Evolutionary conservation across 1,140 invertebrate genomes (phyloP).

Genomic region (Patella vulgata): DNA sequence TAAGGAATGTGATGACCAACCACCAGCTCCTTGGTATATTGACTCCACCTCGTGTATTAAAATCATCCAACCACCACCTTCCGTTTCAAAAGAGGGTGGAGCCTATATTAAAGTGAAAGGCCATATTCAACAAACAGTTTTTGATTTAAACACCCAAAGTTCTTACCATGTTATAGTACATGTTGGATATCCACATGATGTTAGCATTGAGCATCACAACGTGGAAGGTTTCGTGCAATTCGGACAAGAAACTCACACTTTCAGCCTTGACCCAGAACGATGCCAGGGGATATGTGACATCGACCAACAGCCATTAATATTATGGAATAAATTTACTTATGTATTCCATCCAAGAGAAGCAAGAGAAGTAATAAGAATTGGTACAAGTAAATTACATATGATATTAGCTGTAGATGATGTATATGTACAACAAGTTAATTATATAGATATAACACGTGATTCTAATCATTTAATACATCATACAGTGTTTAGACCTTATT

Average conservation of each 20-base stretch:
- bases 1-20: conserved; percentile 7
- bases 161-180: conserved; percentile 17
- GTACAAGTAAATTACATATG: conserved; percentile 4
- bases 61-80: not conserved
- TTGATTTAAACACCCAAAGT: not conserved
- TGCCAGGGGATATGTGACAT: conserved; percentile 11
- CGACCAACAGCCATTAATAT: conserved; percentile 7
- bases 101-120: conserved; percentile 12
- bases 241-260: conserved; percentile 9
- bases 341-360: conserved; percentile 20
- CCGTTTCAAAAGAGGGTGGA: conserved; percentile 9
- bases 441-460: conserved; percentile 11
- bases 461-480: conserved; percentile 12
- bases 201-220: conserved; percentile 13
- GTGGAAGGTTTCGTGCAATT: conserved; percentile 13
- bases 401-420: conserved; percentile 26
- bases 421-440: conserved; percentile 12
- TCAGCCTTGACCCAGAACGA: conserved; percentile 16
- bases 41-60: conserved; percentile 5
- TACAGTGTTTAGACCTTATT: conserved; percentile 35
- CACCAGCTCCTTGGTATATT: conserved; percentile 19
- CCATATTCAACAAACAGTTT: conserved; percentile 7
- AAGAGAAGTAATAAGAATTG: conserved; percentile 17
- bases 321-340: conserved; percentile 42
- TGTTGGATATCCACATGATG: conserved; percentile 14